Conservation (phyloP, 2,113 vertebrate species). For the Zootoca vivipara region DNA sequence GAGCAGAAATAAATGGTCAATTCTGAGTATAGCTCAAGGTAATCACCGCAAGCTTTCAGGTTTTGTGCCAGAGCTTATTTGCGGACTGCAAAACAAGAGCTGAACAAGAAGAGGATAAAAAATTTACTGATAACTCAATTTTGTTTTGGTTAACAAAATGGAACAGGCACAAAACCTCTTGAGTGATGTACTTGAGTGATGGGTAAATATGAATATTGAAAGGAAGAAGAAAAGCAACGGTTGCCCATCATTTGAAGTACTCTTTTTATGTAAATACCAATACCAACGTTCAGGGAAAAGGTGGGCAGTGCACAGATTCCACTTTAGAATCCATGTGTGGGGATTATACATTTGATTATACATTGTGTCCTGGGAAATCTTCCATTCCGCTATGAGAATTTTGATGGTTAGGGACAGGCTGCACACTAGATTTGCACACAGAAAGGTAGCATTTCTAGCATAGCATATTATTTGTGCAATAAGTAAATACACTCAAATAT, state of each 20-base stretch:
- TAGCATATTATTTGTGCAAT: background rate
- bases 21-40: slow-evolving; percentile 22
- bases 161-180: slow-evolving; percentile 24
- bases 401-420: too few species aligned
- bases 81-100: slow-evolving; percentile 11
- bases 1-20: slow-evolving; percentile 29
- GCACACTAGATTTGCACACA: background rate
- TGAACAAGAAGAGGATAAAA: slow-evolving; percentile 30
- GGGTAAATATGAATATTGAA: background rate
- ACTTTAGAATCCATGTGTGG: background rate
- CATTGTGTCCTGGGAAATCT: too few species aligned
- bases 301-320: background rate
- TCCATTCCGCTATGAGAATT: too few species aligned
- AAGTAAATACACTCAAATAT: too few species aligned
- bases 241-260: background rate
- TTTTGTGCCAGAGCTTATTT: slow-evolving; percentile 10
- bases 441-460: background rate
- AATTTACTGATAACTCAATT: slow-evolving; percentile 22
- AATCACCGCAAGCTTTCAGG: slow-evolving; percentile 5
- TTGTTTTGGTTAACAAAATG: slow-evolving; percentile 35
- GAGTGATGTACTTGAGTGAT: background rate
- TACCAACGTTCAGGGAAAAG: background rate
- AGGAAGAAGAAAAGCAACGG: background rate
- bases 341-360: background rate
- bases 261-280: background rate